Evolutionary conservation across 2,888 invertebrate species (phyloP).

Genomic region (Netelia fuscicornis): DNA sequence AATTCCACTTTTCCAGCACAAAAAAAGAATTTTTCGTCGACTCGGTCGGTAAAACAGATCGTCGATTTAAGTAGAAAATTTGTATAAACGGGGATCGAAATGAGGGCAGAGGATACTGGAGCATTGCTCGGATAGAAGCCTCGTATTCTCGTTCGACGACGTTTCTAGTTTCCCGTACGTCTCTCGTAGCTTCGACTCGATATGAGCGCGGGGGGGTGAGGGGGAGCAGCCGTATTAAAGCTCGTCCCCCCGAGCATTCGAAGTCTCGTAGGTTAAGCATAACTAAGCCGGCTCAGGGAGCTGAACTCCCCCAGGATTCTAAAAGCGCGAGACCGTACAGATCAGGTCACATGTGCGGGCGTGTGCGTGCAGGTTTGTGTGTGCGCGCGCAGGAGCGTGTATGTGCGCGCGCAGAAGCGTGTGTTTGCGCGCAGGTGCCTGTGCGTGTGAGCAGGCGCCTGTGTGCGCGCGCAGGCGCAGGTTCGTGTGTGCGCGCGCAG

Average conservation of each 20-base stretch:
- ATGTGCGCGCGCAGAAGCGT: constrained; percentile 74
- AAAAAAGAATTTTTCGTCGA: too few relatives aligned
- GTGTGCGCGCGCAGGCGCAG: too few relatives aligned
- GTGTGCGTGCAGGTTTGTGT: too few relatives aligned
- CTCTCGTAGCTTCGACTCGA: constrained; percentile 6
- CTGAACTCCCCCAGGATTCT: constrained; percentile 74
- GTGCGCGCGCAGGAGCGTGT: constrained; percentile 55
- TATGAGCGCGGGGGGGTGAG: too few relatives aligned
- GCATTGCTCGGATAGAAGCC: background rate
- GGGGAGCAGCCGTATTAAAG: constrained; percentile 63
- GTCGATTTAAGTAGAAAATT: too few relatives aligned
- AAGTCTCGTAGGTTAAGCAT: constrained; percentile 73
- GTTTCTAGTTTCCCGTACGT: constrained; percentile 33
- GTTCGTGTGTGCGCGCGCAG: too few relatives aligned
- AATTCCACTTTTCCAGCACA: too few relatives aligned
- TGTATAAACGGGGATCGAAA: too few relatives aligned
- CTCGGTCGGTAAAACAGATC: too few relatives aligned
- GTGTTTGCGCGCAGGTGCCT: constrained; percentile 76
- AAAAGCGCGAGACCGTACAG: constrained; percentile 63
- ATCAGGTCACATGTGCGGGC: constrained; percentile 73
- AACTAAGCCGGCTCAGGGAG: constrained; percentile 76
- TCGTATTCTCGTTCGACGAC: constrained; percentile 22
- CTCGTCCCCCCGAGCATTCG: constrained; percentile 58
- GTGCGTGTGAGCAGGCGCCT: constrained; percentile 72
- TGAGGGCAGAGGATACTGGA: background rate